Evolutionary conservation across 2,888 invertebrate species (phyloP), one percentile per base, ranked within the genome.

Genomic region (Dryocosmus kuriphilus): DNA sequence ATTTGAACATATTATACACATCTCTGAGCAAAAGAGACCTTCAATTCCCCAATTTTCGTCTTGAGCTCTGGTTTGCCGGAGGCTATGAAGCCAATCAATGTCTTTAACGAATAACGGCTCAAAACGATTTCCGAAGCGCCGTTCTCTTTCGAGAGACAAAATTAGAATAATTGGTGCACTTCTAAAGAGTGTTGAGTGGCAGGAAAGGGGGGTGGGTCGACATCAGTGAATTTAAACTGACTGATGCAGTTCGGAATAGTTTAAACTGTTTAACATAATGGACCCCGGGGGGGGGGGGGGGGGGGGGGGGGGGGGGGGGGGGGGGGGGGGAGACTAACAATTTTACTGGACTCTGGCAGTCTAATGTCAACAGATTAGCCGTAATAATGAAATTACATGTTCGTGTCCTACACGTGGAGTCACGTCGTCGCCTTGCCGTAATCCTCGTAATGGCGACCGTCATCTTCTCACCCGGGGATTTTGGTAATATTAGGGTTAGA

Each of bases 281-380:
- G 87, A 87, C 71, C 80, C n/a, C n/a, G n/a, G n/a, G n/a, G n/a
- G n/a, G n/a, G n/a, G n/a, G n/a, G n/a, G n/a, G n/a, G n/a, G n/a
- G n/a, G n/a, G n/a, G n/a, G n/a, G n/a, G n/a, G n/a, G n/a, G n/a
- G n/a, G n/a, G n/a, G n/a, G n/a, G n/a, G n/a, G n/a, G n/a, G n/a
- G n/a, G n/a, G n/a, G n/a, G 77, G 74, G 74, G 79, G 78, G 82
- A 81, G 76, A 81, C 85, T 82, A 86, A 86, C 86, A 88, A 87
- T 88, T 88, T 88, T 62, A 81, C 78, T 80, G 76, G 83, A 84
- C 86, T 85, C 61, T 67, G 76, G 84, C 85, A 81, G 85, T 86
- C 88, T 91, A 91, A 91, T 91, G 91, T 91, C 91, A 91, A 91
- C 91, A 91, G 91, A 91, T 91, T 91, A 90, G 88, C 88, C 85